A percentile compares a stretch with the other conserved stretches of the same genome.
Evolutionary conservation across 2,888 invertebrate species (phyloP).

Genomic region (Phania funesta): DNA sequence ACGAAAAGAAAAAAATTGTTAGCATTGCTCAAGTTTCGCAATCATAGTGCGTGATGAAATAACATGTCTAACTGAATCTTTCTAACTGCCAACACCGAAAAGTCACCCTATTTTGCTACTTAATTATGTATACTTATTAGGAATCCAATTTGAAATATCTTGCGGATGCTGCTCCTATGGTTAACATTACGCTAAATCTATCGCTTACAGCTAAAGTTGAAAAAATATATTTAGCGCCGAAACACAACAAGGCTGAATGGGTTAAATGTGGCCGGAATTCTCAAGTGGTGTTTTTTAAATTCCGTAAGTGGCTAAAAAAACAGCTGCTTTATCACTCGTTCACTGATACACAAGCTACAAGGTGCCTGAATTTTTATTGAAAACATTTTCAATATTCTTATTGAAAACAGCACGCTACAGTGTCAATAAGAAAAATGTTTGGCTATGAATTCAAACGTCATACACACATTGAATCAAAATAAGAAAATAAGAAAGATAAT

Average conservation of each 20-base stretch:
- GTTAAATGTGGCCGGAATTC: neutral
- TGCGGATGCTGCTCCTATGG: too few species aligned
- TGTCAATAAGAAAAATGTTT: conserved; percentile 27
- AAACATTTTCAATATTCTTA: conserved; percentile 19
- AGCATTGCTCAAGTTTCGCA: too few species aligned
- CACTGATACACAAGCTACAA: neutral
- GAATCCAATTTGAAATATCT: too few species aligned
- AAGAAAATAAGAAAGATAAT: neutral
- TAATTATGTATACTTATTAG: too few species aligned
- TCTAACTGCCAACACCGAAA: too few species aligned
- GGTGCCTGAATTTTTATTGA: neutral
- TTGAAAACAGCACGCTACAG: conserved; percentile 29
- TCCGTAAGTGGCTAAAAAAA: neutral
- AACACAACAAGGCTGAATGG: neutral
- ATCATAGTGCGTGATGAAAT: too few species aligned
- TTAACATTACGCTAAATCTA: too few species aligned
- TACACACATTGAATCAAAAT: neutral
- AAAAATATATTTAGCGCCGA: too few species aligned
- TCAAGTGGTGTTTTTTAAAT: neutral
- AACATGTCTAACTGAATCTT: too few species aligned
- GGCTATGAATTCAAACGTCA: neutral
- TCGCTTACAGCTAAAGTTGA: too few species aligned
- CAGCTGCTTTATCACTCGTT: neutral
- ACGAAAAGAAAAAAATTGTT: too few species aligned
- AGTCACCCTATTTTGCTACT: too few species aligned